phyloP scores from a whole-genome alignment of 2,113 vertebrate genomes.

The Mola mola region DNA sequence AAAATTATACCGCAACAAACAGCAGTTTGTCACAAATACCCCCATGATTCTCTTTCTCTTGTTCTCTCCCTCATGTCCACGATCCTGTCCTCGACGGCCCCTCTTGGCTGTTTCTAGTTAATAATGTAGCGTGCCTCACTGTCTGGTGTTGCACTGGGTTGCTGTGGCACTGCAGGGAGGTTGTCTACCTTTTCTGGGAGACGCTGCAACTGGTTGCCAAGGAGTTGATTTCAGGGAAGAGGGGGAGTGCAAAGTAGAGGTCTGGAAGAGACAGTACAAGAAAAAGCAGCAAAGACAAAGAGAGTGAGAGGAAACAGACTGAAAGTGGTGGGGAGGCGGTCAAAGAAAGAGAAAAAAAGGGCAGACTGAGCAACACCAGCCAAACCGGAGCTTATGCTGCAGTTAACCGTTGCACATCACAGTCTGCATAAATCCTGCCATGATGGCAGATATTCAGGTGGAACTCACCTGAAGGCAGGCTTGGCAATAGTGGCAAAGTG shows the following conservation, averaged over 20 bases:
- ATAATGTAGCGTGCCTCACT: constrained; percentile 79
- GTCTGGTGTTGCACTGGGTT: constrained; percentile 75
- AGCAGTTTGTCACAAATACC: constrained; percentile 14
- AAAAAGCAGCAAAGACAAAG: constrained; percentile 62
- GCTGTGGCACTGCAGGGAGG: constrained; percentile 71
- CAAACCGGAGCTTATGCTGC: neutral
- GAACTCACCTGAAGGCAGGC: constrained; percentile 40
- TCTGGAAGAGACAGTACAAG: constrained; percentile 58
- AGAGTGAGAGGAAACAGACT: constrained; percentile 59
- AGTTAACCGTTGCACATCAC: constrained; percentile 27
- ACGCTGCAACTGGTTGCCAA: constrained; percentile 77
- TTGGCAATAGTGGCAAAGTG: constrained; percentile 32
- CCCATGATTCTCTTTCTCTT: constrained; percentile 20
- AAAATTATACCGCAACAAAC: constrained; percentile 37
- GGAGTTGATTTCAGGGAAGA: constrained; percentile 72
- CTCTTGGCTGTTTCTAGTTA: constrained; percentile 71
- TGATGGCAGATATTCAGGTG: constrained; percentile 42
- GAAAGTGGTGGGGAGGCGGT: constrained; percentile 25
- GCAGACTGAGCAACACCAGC: constrained; percentile 10
- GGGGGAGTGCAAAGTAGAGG: constrained; percentile 64
- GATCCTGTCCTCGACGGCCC: constrained; percentile 50
- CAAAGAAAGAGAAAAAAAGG: constrained; percentile 19
- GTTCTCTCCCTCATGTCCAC: constrained; percentile 31
- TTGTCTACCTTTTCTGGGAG: constrained; percentile 75
- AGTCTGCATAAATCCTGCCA: constrained; percentile 19